Conservation (phyloP, 2,113 vertebrate species). For the Morone chrysops region DNA sequence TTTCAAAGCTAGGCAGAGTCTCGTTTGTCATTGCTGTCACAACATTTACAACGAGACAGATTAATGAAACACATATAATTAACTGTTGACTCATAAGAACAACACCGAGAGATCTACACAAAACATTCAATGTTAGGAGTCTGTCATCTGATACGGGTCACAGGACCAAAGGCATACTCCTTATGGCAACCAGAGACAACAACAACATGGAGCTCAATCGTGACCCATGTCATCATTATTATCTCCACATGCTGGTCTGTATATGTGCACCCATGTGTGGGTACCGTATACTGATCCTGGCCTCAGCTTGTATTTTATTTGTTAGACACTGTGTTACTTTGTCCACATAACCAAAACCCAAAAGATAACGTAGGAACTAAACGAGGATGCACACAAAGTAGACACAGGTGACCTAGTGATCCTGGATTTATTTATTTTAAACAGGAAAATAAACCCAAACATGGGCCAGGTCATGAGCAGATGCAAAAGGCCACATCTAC, state of each 20-base stretch:
- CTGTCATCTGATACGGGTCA: not conserved
- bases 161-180: no score
- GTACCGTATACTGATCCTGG: no score
- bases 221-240: not conserved
- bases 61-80: not conserved
- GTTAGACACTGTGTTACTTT: not conserved
- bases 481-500: not conserved
- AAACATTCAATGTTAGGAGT: not conserved
- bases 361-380: not conserved
- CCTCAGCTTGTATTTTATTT: no score
- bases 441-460: slow-evolving; percentile 12
- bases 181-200: no score
- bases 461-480: not conserved
- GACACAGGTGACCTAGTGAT: slow-evolving; percentile 11
- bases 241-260: not conserved
- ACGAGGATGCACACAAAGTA: not conserved
- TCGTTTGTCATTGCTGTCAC: not conserved
- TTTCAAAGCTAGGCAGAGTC: not conserved
- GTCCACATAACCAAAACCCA: not conserved
- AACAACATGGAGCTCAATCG: not conserved
- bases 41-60: not conserved
- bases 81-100: not conserved
- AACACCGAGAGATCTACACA: not conserved
- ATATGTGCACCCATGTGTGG: not conserved
- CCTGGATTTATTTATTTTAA: not conserved